Conservation (phyloP, 2,113 vertebrate species). For the Dipodomys ordii region DNA sequence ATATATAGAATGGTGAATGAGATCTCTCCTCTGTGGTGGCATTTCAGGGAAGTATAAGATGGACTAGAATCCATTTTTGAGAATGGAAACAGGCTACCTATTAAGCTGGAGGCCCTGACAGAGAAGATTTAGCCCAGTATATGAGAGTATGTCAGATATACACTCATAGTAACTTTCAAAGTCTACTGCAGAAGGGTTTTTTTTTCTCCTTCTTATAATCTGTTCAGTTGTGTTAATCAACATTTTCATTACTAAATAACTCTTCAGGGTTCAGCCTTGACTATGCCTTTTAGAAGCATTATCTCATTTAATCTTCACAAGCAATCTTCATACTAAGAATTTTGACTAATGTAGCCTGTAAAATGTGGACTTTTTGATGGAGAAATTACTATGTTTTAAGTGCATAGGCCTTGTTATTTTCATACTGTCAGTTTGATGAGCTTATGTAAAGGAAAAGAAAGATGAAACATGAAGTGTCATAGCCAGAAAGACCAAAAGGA, state of each 20-base stretch:
- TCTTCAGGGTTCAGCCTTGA: background rate
- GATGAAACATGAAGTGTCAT: background rate
- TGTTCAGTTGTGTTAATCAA: background rate
- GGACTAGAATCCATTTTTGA: background rate
- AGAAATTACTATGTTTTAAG: constrained; percentile 32
- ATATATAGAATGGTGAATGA: background rate
- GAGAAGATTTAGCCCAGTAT: background rate
- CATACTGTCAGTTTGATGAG: background rate
- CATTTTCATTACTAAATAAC: constrained; percentile 16
- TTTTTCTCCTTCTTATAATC: background rate
- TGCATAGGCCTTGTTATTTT: background rate
- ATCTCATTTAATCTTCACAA: constrained; percentile 32
- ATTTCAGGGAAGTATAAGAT: rapidly evolving
- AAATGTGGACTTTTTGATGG: background rate
- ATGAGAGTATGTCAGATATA: background rate
- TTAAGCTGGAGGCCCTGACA: background rate
- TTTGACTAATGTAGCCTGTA: background rate
- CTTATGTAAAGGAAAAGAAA: constrained; percentile 26
- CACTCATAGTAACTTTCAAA: background rate
- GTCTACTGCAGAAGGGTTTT: background rate
- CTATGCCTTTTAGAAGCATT: background rate
- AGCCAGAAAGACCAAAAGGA: background rate
- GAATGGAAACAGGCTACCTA: background rate
- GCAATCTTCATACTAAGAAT: background rate
- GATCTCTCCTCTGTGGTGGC: background rate